Percentiles rank a stretch among this genome's conserved stretches.
Conservation (phyloP, 2,888 invertebrate species). For the Andrena trimmerana region DNA sequence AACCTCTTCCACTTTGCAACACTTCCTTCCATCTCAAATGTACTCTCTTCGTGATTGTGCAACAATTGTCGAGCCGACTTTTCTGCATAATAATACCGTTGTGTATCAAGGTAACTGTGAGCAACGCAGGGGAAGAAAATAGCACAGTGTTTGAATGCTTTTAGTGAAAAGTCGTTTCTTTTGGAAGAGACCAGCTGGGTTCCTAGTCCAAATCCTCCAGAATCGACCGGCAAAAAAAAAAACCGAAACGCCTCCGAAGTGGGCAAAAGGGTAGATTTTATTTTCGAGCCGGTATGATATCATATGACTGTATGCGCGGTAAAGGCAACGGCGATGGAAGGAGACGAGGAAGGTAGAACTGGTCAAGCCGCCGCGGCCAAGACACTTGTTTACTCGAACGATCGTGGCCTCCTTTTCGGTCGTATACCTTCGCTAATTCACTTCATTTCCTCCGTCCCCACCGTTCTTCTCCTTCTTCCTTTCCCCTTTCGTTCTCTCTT, state of each 20-base stretch:
- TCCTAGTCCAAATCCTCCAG: too few relatives aligned
- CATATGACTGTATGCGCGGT: slow-evolving; percentile 45
- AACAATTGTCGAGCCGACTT: too few relatives aligned
- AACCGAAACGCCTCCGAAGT: not conserved
- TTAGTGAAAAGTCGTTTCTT: too few relatives aligned
- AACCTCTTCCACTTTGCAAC: too few relatives aligned
- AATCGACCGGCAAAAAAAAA: too few relatives aligned
- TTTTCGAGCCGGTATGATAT: not conserved
- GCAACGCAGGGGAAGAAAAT: too few relatives aligned
- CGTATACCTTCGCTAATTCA: slow-evolving; percentile 84
- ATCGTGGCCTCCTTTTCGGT: slow-evolving; percentile 84
- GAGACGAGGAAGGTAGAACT: slow-evolving; percentile 71
- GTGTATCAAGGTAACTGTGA: too few relatives aligned
- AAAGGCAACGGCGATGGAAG: slow-evolving; percentile 66
- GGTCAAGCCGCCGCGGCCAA: slow-evolving; percentile 66
- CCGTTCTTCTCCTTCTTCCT: slow-evolving; percentile 56
- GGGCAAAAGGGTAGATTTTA: not conserved
- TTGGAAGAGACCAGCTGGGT: too few relatives aligned
- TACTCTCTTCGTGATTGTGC: too few relatives aligned
- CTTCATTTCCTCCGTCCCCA: slow-evolving; percentile 77
- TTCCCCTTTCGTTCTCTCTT: slow-evolving; percentile 46
- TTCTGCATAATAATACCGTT: too few relatives aligned
- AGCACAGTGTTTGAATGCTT: too few relatives aligned
- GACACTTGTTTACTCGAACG: slow-evolving; percentile 82
- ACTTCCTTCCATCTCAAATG: too few relatives aligned